Evolutionary conservation across 1,140 invertebrate genomes (phyloP).

Genomic region (Propsilocerus akamusi): DNA sequence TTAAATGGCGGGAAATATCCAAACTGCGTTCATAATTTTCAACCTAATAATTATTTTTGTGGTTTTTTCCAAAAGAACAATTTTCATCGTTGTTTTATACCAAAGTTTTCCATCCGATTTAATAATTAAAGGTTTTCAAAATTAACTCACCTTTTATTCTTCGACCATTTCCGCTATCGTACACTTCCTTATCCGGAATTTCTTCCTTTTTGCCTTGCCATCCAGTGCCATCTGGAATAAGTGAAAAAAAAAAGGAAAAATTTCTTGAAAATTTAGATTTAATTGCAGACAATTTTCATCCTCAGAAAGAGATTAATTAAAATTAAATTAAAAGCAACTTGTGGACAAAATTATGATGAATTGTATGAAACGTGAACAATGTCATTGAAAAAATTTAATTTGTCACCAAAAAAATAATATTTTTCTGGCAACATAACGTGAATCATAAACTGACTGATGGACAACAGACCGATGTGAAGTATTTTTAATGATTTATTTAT

Average conservation of each 20-base stretch:
- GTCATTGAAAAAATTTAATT: too few relatives aligned
- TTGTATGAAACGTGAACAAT: background rate
- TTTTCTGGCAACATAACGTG: too few relatives aligned
- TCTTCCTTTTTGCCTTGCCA: constrained; percentile 24
- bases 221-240: constrained; percentile 9
- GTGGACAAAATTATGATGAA: background rate
- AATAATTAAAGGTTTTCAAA: background rate
- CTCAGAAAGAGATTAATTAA: background rate
- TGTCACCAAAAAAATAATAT: background rate
- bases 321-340: background rate
- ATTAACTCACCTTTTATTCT: constrained; percentile 9
- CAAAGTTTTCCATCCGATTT: background rate
- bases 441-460: background rate
- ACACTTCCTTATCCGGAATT: constrained; percentile 24
- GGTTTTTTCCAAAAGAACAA: background rate
- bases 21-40: too few relatives aligned
- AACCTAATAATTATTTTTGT: background rate
- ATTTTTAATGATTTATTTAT: background rate
- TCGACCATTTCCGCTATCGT: constrained; percentile 16
- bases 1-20: too few relatives aligned
- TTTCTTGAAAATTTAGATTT: background rate
- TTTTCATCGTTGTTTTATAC: background rate
- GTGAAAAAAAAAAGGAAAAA: background rate
- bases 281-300: background rate
- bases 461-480: background rate